Conservation (phyloP, 2,797 vertebrate genomes). For the Pantherophis vulpinus region DNA sequence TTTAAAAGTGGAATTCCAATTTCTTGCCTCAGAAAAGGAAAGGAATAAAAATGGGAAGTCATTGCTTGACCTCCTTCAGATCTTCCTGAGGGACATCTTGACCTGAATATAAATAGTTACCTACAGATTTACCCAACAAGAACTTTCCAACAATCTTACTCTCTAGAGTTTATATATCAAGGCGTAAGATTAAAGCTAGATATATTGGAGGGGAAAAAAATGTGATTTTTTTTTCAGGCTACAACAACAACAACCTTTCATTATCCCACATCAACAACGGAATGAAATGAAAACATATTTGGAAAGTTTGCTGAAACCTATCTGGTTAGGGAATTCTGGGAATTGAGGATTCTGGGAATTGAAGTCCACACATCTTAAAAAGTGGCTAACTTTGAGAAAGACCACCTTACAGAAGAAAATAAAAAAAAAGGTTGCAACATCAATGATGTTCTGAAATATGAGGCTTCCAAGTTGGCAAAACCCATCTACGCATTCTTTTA, state of each 20-base stretch:
- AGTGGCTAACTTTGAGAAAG: background rate
- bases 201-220: background rate
- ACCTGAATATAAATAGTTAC: background rate
- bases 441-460: background rate
- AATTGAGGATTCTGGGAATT: background rate
- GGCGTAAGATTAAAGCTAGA: background rate
- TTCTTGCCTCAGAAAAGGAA: background rate
- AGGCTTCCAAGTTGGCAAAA: background rate
- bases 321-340: background rate
- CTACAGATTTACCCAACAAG: background rate
- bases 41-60: background rate
- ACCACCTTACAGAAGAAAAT: background rate
- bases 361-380: background rate
- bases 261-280: background rate
- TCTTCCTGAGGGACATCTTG: background rate
- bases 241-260: background rate
- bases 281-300: background rate
- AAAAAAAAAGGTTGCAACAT: too few relatives aligned
- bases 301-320: background rate
- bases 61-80: background rate
- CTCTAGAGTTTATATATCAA: background rate
- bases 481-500: background rate
- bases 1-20: background rate
- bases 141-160: background rate
- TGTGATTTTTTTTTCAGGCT: background rate